These are phyloP conservation scores for Leptothorax acervorum DNA, from an alignment of 2,888 invertebrate species.

Conservation along the genomic window DNA sequence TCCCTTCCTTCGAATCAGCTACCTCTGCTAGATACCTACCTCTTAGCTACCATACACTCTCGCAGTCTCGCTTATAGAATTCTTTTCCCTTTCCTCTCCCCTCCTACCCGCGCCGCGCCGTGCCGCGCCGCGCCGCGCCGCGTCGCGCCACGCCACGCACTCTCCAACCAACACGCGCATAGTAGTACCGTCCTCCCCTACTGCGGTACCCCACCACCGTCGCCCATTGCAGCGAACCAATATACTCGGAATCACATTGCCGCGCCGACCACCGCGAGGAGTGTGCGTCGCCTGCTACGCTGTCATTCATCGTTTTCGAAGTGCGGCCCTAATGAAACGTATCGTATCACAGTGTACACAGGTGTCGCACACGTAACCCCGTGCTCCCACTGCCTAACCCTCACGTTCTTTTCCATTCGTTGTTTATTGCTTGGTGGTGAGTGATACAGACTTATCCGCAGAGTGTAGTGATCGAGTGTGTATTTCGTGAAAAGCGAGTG, in stretches of 20 bases:
- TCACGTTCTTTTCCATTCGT: background rate
- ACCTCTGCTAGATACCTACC: slow-evolving; percentile 34
- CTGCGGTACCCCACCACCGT: slow-evolving; percentile 63
- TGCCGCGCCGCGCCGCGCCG: background rate
- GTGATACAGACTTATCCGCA: background rate
- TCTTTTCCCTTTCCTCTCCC: slow-evolving; percentile 38
- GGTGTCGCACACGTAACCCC: background rate
- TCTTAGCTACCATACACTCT: slow-evolving; percentile 11
- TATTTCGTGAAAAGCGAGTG: slow-evolving; percentile 57
- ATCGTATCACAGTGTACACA: background rate
- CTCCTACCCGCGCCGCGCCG: background rate
- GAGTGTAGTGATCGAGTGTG: background rate
- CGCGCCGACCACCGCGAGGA: slow-evolving; percentile 82
- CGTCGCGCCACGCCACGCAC: background rate
- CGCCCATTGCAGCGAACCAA: slow-evolving; percentile 67
- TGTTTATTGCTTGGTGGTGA: background rate
- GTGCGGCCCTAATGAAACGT: slow-evolving; percentile 61
- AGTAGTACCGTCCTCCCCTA: slow-evolving; percentile 47
- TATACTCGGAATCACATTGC: slow-evolving; percentile 80
- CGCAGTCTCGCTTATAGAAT: slow-evolving; percentile 39
- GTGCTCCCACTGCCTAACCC: slow-evolving; percentile 9
- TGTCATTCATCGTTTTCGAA: slow-evolving; percentile 57
- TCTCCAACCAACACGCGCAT: slow-evolving; percentile 57
- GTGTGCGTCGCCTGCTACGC: slow-evolving; percentile 76
- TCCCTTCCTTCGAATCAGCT: slow-evolving; percentile 26